Percentiles rank a stretch among this genome's conserved stretches.
These are phyloP conservation scores for Imbricaverruca yamaguchii DNA, from an alignment of 2,888 invertebrate species.

Conservation along the genomic window DNA sequence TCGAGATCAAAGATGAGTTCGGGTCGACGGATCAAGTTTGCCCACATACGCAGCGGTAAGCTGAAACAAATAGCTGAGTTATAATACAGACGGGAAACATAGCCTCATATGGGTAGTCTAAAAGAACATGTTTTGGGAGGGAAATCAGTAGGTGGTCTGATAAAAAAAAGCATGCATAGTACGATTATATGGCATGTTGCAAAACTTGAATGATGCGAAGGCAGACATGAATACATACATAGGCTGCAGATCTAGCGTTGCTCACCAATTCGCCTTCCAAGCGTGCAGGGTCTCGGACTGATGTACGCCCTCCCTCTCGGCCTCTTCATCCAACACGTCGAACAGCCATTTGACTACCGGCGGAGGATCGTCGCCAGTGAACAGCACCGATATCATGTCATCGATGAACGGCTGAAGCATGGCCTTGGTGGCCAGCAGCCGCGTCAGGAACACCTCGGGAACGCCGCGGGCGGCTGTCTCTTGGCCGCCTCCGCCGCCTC, in stretches of 20 bases:
- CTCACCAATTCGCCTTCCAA: slow-evolving; percentile 37
- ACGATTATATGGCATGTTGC: too few relatives aligned
- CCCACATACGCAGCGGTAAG: slow-evolving; percentile 91
- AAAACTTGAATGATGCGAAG: too few relatives aligned
- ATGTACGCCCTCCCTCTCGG: slow-evolving; percentile 46
- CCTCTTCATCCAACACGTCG: slow-evolving; percentile 87
- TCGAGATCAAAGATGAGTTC: slow-evolving; percentile 95
- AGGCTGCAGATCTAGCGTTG: too few relatives aligned
- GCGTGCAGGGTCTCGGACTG: slow-evolving; percentile 37
- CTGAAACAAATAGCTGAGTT: slow-evolving; percentile 43
- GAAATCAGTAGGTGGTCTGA: too few relatives aligned
- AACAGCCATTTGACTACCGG: slow-evolving; percentile 93
- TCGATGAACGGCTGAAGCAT: slow-evolving; percentile 47
- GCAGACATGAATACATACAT: too few relatives aligned
- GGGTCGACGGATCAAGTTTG: slow-evolving; percentile 93
- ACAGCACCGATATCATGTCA: slow-evolving; percentile 43
- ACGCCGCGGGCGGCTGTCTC: slow-evolving; percentile 49
- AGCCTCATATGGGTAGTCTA: too few relatives aligned
- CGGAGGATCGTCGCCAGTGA: slow-evolving; percentile 47
- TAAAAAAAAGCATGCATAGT: too few relatives aligned
- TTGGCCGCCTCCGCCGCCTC: slow-evolving; percentile 27
- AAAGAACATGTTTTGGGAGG: too few relatives aligned
- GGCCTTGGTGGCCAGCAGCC: slow-evolving; percentile 77
- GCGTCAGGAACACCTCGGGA: slow-evolving; percentile 85
- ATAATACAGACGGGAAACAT: too few relatives aligned